A percentile compares a stretch with the other conserved stretches of the same genome.
These are phyloP conservation scores for Apteryx mantelli DNA, from an alignment of 2,113 vertebrate species.

Conservation along the genomic window DNA sequence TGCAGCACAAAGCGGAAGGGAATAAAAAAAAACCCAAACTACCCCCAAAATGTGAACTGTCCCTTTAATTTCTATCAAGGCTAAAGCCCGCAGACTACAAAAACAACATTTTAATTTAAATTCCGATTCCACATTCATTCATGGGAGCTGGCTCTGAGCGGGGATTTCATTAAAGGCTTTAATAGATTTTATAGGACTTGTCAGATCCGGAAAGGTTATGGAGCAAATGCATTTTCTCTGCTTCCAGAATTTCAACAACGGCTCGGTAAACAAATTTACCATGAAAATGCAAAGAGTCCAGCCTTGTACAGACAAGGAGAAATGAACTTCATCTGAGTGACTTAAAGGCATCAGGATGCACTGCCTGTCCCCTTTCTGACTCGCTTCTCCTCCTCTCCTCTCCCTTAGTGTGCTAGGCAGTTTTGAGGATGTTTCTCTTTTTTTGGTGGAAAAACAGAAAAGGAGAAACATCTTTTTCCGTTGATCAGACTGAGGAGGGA, in stretches of 20 bases:
- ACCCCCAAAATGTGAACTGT: not conserved
- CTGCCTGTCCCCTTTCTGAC: not conserved
- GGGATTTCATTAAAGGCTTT: slow-evolving; percentile 81
- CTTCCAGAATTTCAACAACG: slow-evolving; percentile 74
- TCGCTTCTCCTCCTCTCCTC: rapidly evolving
- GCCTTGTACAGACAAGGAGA: slow-evolving; percentile 47
- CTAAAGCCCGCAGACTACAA: slow-evolving; percentile 58
- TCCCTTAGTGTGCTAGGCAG: not conserved
- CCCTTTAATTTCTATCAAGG: slow-evolving; percentile 66
- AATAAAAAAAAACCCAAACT: not conserved
- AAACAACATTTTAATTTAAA: slow-evolving; percentile 81
- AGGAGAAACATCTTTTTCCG: not conserved
- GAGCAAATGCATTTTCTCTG: slow-evolving; percentile 80
- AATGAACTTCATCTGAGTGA: slow-evolving; percentile 45
- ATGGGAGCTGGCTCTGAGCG: slow-evolving; percentile 66
- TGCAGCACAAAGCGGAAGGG: not conserved
- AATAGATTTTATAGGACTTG: slow-evolving; percentile 80
- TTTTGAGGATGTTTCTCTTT: not conserved
- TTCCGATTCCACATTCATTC: slow-evolving; percentile 75
- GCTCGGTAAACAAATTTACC: slow-evolving; percentile 72
- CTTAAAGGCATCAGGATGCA: not conserved
- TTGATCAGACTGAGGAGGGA: not conserved
- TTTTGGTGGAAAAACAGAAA: not conserved
- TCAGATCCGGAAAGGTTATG: slow-evolving; percentile 76
- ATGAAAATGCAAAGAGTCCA: slow-evolving; percentile 67